Evolutionary conservation across 2,888 invertebrate species (phyloP).

Genomic region (Lathronympha strigana): DNA sequence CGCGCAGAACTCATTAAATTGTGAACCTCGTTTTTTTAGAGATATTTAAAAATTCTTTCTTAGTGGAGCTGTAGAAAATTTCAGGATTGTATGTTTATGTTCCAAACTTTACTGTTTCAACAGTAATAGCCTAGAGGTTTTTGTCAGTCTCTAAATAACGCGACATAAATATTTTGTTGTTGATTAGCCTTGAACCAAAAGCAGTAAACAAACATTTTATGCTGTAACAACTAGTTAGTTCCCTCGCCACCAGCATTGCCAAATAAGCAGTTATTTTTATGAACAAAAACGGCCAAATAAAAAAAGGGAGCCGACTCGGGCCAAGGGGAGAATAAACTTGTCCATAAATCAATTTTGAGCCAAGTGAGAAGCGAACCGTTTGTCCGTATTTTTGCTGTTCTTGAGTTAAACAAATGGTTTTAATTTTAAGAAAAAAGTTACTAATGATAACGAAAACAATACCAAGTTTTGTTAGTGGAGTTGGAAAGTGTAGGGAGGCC

Average conservation of each 20-base stretch:
- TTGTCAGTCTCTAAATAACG: not conserved
- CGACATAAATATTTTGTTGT: not conserved
- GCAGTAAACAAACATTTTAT: conserved; percentile 13
- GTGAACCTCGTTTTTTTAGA: no score
- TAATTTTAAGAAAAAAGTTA: conserved; percentile 25
- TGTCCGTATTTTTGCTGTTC: conserved; percentile 35
- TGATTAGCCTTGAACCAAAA: not conserved
- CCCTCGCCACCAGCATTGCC: conserved; percentile 7
- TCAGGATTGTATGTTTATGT: no score
- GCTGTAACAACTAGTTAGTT: conserved; percentile 8
- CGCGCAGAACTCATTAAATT: no score
- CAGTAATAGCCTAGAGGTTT: no score
- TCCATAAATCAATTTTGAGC: conserved; percentile 41
- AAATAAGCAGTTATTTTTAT: conserved; percentile 38
- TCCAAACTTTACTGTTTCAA: no score
- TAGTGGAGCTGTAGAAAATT: no score
- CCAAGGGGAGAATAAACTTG: conserved; percentile 30
- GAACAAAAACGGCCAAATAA: conserved; percentile 28
- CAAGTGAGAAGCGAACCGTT: conserved; percentile 35
- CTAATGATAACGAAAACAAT: conserved; percentile 7
- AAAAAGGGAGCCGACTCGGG: conserved; percentile 23
- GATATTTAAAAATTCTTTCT: no score
- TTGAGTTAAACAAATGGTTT: conserved; percentile 36
- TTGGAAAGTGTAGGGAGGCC: not conserved
- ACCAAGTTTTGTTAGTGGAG: not conserved